phyloP scores from a whole-genome alignment of 1,140 invertebrate genomes.

The Formica exsecta region DNA sequence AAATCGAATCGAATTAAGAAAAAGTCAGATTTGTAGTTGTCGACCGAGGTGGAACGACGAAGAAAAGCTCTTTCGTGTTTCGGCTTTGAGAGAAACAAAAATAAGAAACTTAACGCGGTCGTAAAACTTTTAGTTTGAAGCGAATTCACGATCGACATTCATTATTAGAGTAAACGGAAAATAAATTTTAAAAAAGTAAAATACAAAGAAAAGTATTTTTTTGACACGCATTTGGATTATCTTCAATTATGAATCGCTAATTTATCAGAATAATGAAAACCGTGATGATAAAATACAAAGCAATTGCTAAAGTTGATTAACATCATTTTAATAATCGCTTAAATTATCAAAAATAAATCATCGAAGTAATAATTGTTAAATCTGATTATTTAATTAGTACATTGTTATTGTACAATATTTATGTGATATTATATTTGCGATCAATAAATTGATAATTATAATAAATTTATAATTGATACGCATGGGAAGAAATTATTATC shows the following conservation, averaged over 20 bases:
- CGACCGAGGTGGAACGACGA: constrained; percentile 42
- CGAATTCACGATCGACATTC: constrained; percentile 66
- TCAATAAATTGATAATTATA: neutral
- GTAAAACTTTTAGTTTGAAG: constrained; percentile 71
- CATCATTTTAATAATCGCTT: neutral
- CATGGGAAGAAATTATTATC: constrained; percentile 4
- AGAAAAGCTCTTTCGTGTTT: constrained; percentile 67
- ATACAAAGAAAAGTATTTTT: neutral
- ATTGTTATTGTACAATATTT: neutral
- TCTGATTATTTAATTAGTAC: constrained; percentile 25
- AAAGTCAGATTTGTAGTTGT: constrained; percentile 36
- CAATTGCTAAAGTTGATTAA: constrained; percentile 17
- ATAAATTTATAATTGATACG: constrained; percentile 20
- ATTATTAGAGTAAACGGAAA: constrained; percentile 23
- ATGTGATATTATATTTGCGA: constrained; percentile 16
- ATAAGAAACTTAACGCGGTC: constrained; percentile 62
- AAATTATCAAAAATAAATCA: constrained; percentile 37
- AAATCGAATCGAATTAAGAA: constrained; percentile 54
- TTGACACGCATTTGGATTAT: neutral
- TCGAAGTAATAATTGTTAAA: constrained; percentile 18
- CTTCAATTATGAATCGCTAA: neutral
- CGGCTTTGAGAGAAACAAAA: constrained; percentile 54
- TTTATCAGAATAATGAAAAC: constrained; percentile 20
- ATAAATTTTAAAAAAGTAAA: constrained; percentile 29
- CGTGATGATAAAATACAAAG: neutral